Percentiles rank a stretch among this genome's conserved stretches.
Conservation (phyloP, 2,888 invertebrate genomes). For the Lumbricus terrestris region DNA sequence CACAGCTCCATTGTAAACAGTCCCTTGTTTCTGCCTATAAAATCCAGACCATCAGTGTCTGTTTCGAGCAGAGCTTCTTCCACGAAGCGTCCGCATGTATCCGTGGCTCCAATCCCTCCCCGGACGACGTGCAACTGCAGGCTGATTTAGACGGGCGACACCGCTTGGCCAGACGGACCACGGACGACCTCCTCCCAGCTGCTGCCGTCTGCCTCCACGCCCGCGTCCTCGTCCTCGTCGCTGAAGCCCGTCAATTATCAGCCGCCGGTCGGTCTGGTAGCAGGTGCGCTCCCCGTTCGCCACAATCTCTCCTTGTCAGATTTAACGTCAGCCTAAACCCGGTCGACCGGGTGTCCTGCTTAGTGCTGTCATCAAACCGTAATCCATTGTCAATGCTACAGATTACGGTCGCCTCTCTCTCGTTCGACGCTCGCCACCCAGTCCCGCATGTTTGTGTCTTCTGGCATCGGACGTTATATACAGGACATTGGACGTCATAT, state of each 20-base stretch:
- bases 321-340: background rate
- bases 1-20: background rate
- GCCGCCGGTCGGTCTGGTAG: background rate
- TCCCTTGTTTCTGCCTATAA: background rate
- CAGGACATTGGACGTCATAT: background rate
- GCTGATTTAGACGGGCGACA: background rate
- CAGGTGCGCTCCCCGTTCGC: background rate
- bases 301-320: background rate
- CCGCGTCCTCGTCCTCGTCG: too few relatives aligned
- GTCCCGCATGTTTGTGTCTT: background rate
- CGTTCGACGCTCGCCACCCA: background rate
- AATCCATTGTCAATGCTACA: background rate
- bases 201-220: too few relatives aligned
- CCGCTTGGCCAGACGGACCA: background rate
- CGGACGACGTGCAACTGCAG: background rate
- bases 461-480: background rate
- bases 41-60: background rate
- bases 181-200: too few relatives aligned
- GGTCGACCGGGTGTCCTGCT: background rate
- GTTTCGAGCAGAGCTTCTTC: background rate
- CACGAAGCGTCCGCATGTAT: background rate
- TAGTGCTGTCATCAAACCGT: background rate
- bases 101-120: background rate
- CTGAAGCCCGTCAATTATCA: background rate
- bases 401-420: background rate